Percentiles rank a stretch among this genome's conserved stretches.
These are phyloP conservation scores for Spilogale gracilis DNA, from an alignment of 2,113 vertebrate species.

Conservation along the genomic window DNA sequence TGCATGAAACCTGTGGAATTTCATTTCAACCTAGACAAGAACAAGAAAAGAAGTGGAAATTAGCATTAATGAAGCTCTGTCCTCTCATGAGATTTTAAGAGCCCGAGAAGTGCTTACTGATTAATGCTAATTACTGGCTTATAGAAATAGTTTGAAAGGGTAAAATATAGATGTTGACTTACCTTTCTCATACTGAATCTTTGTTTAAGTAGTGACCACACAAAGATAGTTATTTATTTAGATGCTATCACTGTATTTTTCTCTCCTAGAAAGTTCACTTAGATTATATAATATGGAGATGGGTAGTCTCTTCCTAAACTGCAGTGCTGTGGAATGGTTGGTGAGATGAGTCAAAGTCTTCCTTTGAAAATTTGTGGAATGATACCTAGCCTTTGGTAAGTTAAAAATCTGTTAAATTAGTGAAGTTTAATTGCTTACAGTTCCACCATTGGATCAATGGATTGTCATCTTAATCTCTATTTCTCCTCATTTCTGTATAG, in stretches of 20 bases:
- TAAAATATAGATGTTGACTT: not conserved
- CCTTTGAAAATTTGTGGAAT: not conserved
- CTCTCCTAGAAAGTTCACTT: not conserved
- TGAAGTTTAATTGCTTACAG: not conserved
- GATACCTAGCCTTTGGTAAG: not conserved
- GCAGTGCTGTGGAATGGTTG: not conserved
- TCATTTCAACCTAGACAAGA: slow-evolving; percentile 56
- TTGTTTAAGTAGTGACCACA: not conserved
- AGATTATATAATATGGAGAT: not conserved
- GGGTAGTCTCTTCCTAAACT: not conserved
- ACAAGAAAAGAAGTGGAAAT: slow-evolving; percentile 38
- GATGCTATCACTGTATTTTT: not conserved
- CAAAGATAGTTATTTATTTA: not conserved
- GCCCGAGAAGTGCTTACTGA: not conserved
- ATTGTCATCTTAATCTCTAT: not conserved
- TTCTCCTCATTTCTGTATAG: not conserved
- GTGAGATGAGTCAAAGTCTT: not conserved
- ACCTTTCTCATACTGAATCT: not conserved
- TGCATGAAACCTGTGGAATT: slow-evolving; percentile 13
- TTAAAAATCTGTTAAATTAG: not conserved
- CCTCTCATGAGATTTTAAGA: not conserved
- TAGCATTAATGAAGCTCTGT: not conserved
- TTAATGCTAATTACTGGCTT: not conserved
- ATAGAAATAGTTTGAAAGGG: not conserved
- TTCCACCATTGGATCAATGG: not conserved